Conservation (phyloP, 2,797 vertebrate species). For the Sibirionetta formosa region DNA sequence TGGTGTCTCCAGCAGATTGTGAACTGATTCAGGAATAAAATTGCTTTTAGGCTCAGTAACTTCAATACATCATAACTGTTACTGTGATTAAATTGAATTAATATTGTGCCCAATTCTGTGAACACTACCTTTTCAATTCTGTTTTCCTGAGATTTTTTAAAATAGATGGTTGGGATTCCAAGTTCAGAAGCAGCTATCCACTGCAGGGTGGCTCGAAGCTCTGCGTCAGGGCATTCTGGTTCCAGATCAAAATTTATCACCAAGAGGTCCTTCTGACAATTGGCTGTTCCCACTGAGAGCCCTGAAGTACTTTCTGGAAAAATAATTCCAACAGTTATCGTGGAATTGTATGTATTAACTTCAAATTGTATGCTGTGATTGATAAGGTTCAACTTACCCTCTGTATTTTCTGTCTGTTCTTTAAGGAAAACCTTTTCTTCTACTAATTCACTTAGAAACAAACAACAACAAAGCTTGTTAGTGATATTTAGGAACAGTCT, state of each 20-base stretch:
- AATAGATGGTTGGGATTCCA: slow-evolving; percentile 92
- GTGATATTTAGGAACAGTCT: slow-evolving; percentile 68
- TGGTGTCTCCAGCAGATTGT: neutral
- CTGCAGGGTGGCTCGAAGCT: slow-evolving; percentile 92
- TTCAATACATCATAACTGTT: neutral
- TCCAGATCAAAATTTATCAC: slow-evolving; percentile 95
- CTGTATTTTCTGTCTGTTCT: slow-evolving; percentile 84
- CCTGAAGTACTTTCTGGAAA: slow-evolving; percentile 84
- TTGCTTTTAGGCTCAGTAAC: neutral
- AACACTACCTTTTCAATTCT: slow-evolving; percentile 89
- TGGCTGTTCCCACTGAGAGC: slow-evolving; percentile 78
- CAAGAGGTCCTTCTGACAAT: slow-evolving; percentile 86
- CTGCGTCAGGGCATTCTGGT: slow-evolving; percentile 87
- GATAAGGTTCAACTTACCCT: slow-evolving; percentile 86
- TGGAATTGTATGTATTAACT: neutral
- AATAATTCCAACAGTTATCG: slow-evolving; percentile 35
- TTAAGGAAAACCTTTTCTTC: slow-evolving; percentile 86
- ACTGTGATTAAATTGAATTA: neutral
- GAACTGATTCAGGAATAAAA: neutral
- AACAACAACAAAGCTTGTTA: slow-evolving; percentile 79
- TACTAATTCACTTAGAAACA: slow-evolving; percentile 87
- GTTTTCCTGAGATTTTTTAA: slow-evolving; percentile 92
- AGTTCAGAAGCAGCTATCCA: slow-evolving; percentile 98
- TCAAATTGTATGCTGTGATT: neutral
- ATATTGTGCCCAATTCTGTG: neutral